Evolutionary conservation across 1,140 invertebrate genomes (phyloP), one percentile per base, ranked within the genome.

Genomic region (Apis dorsata): DNA sequence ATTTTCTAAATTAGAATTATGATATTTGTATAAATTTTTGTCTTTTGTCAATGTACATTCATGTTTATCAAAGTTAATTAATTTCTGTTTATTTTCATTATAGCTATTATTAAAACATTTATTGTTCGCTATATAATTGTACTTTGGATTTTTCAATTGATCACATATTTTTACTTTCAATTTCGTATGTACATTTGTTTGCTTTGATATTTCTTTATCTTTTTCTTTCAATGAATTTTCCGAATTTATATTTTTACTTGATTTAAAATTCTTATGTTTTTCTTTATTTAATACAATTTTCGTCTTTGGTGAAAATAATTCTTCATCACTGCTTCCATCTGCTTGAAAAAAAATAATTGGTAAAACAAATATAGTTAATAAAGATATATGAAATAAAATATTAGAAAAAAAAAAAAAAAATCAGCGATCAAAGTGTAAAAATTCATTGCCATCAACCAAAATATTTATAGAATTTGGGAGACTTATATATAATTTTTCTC

Each of bases 351-450:
- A 80, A 57, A 10, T 21, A 28, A 49, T 44, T 21, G 66, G 86
- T 65, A 28, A 28, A 62, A 60, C 55, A 51, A 65, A n/a, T 68
- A 66, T 75, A 44, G 28, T 34, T 34, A 28, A 81, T 8, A 11
- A 11, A 59, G 63, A 28, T 24, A 63, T 11, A 65, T 72, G 17
- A 55, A 77, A 53, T 62, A 71, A 17, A 84, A 55, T 13, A 63
- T 79, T 15, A 59, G 59, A 53, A 79, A 63, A 10, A 72, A 82
- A 81, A 51, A 59, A 90, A 24, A 24, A 24, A 24, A 24, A 0
- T 94, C 93, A 94, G 93, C 65, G 93, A 94, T 94, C 93, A 94
- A 94, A 94, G 93, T 93, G 92, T 89, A 51, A 88, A 90, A 83
- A 85, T 72, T 93, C 93, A 94, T 91, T 88, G 93, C 93, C 93